phyloP scores from a whole-genome alignment of 1,140 invertebrate genomes.

The Orchesella cincta region DNA sequence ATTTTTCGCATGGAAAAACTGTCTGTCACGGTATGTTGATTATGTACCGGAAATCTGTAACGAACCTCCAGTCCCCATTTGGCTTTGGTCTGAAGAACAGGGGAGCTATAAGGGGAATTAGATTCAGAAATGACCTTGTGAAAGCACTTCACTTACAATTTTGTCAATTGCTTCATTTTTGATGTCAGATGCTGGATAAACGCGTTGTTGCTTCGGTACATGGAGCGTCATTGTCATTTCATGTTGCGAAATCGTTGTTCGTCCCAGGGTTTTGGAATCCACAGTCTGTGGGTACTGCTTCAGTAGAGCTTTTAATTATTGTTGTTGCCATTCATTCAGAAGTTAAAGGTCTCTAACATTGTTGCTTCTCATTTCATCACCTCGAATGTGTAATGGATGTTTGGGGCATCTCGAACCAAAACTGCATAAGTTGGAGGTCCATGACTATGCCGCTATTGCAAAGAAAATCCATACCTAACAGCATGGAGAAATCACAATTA shows the following conservation, averaged over 20 bases:
- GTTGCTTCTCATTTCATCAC: background rate
- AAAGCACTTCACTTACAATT: constrained; percentile 30
- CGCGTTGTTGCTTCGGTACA: background rate
- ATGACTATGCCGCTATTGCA: background rate
- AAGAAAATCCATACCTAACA: constrained; percentile 11
- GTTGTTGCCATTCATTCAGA: background rate
- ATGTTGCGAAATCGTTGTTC: background rate
- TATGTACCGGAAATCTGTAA: constrained; percentile 34
- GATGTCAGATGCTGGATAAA: background rate
- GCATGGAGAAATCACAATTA: background rate
- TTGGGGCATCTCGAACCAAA: background rate
- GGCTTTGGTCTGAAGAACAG: constrained; percentile 26
- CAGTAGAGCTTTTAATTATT: background rate
- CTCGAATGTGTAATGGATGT: background rate
- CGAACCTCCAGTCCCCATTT: constrained; percentile 1
- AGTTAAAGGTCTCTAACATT: background rate
- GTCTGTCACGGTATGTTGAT: background rate
- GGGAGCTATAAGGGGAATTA: constrained; percentile 22
- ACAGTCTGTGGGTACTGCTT: background rate
- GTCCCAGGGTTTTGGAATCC: background rate
- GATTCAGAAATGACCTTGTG: constrained; percentile 35
- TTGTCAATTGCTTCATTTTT: background rate
- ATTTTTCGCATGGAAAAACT: constrained; percentile 32
- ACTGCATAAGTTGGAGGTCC: background rate
- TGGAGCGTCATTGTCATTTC: background rate